phyloP scores from a whole-genome alignment of 2,113 vertebrate species.

The Lamprotornis superbus region DNA sequence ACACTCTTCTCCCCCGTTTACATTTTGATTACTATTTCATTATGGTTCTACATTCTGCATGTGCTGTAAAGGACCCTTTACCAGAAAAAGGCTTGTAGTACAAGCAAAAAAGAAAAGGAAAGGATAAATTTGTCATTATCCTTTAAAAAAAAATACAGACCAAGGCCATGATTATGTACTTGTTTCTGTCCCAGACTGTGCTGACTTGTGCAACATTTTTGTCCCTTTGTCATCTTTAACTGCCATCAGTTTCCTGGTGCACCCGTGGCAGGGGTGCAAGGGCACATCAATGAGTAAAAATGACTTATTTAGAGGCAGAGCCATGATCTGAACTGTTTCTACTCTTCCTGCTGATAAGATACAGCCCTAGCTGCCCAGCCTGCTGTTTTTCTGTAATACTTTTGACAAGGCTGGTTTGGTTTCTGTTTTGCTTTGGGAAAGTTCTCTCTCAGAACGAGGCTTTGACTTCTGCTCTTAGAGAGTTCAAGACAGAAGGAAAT shows the following conservation, averaged over 20 bases:
- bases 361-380: neutral
- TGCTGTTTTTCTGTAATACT: neutral
- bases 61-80: neutral
- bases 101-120: neutral
- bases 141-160: neutral
- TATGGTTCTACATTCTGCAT: neutral
- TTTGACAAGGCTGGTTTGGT: neutral
- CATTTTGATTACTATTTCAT: neutral
- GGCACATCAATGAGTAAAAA: neutral
- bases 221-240: neutral
- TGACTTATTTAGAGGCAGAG: neutral
- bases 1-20: neutral
- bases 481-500: neutral
- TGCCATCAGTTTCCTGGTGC: neutral
- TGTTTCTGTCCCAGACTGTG: neutral
- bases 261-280: fast-evolving
- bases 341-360: neutral
- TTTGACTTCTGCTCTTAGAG: neutral
- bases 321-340: neutral
- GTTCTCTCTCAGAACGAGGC: neutral
- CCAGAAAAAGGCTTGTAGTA: neutral
- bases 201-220: neutral
- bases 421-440: neutral
- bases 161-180: neutral
- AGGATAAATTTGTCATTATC: neutral